Conservation (phyloP, 2,888 invertebrate genomes). For the Colletes collaris region DNA sequence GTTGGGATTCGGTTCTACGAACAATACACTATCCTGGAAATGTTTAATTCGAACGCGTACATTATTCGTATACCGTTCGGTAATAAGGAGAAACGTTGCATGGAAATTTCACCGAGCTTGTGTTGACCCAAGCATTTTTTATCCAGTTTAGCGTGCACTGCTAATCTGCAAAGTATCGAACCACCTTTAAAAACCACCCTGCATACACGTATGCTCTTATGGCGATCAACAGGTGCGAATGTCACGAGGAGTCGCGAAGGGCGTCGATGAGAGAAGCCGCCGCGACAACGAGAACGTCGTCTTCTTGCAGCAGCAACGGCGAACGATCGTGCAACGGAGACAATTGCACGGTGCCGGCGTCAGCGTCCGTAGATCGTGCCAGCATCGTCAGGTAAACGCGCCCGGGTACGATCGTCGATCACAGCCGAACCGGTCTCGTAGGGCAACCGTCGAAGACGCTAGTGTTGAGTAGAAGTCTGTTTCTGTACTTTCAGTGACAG, state of each 20-base stretch:
- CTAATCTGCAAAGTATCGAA: too few species aligned
- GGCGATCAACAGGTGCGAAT: conserved; percentile 86
- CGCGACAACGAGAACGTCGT: conserved; percentile 55
- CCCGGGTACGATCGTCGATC: conserved; percentile 70
- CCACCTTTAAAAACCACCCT: too few species aligned
- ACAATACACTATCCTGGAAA: too few species aligned
- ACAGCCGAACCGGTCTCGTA: conserved; percentile 28
- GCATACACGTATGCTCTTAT: too few species aligned
- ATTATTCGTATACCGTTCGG: too few species aligned
- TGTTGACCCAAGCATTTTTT: too few species aligned
- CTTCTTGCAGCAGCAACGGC: conserved; percentile 75
- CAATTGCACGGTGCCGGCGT: conserved; percentile 71
- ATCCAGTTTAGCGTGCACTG: background rate
- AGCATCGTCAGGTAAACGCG: conserved; percentile 81
- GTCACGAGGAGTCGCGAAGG: conserved; percentile 86
- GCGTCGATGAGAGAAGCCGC: conserved; percentile 68
- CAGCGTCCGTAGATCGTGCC: conserved; percentile 74
- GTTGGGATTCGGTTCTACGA: too few species aligned
- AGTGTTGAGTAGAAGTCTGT: conserved; percentile 81
- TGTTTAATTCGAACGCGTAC: too few species aligned
- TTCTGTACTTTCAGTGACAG: conserved; percentile 83
- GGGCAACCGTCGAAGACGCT: conserved; percentile 69
- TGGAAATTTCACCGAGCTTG: too few species aligned
- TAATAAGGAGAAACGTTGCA: too few species aligned
- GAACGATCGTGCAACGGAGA: conserved; percentile 74